Evolutionary conservation across 2,797 vertebrate species (phyloP), one percentile per base, ranked within the genome.

Genomic region (Phylloscopus collybita): DNA sequence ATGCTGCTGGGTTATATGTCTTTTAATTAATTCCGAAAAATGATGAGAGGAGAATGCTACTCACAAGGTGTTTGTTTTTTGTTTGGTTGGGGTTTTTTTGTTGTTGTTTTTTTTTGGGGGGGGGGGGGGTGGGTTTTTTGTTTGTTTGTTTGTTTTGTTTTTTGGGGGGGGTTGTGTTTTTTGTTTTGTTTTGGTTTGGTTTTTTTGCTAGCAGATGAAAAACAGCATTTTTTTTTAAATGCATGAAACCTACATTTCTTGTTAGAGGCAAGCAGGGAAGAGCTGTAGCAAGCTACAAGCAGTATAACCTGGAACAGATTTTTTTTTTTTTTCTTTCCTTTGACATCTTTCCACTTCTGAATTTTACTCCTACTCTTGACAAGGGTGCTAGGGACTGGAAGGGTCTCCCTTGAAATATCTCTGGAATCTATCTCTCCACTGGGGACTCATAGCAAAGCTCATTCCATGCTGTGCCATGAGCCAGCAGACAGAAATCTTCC

Each of bases 1-100:
- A 38, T 87, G 59, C 73, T 91, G 34, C 86, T 90, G 79, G 51
- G 30, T 51, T 88, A 29, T 47, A 20, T 20, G 22, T 38, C 73
- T 91, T 93, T 59, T 95, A 94, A 95, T 95, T 93, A 94, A 82
- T 71, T 66, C 15, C 8, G n/a, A 87, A 82, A 95, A 92, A 62
- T 9, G 20, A 84, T 21, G 32, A 65, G 66, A 69, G 44, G 71
- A 67, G 40, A 80, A 81, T 1, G 8, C 26, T 59, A 1, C 53
- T 76, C 49, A 22, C 13, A 6, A 59, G n/a, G 32, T 66, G 23
- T 71, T 40, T 40, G 38, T 11, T 11, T 40, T 40, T 38, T 10
- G 38, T 38, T 38, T 38, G 34, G 34, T 34, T 34, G 34, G 34
- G n/a, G 36, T 40, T 73, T 79, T 79, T 71, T 94, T 76, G 80